Percentiles rank a stretch among this genome's conserved stretches.
Conservation (phyloP, 2,113 vertebrate genomes). For the Hyperoodon ampullatus region DNA sequence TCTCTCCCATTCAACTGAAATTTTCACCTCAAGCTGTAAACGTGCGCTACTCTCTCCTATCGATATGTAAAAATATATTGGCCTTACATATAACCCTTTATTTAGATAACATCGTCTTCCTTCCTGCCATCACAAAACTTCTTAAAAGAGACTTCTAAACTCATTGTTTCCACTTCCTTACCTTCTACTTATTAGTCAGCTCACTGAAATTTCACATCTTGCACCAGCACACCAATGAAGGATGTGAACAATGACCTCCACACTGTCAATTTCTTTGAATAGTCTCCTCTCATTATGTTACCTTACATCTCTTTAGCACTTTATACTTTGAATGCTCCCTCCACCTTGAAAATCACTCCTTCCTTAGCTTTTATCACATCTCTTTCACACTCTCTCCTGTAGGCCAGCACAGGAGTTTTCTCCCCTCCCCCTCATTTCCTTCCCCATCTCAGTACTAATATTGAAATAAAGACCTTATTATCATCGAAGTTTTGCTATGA, state of each 20-base stretch:
- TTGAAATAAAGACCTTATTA: neutral
- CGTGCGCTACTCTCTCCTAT: neutral
- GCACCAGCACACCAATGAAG: neutral
- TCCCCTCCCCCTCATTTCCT: neutral
- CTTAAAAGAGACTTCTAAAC: neutral
- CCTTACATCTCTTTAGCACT: neutral
- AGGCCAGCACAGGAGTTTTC: neutral
- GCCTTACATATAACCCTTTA: neutral
- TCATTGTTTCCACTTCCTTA: neutral
- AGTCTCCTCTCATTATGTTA: neutral
- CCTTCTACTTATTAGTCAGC: neutral
- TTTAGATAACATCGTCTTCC: slow-evolving; percentile 30
- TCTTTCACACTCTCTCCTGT: neutral
- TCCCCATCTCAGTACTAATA: neutral
- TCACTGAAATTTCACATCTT: neutral
- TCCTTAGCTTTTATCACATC: neutral
- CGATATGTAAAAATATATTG: neutral
- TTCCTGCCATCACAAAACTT: slow-evolving; percentile 17
- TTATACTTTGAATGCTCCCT: neutral
- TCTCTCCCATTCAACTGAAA: neutral
- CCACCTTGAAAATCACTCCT: neutral
- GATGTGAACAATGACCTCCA: neutral
- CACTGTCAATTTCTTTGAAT: neutral
- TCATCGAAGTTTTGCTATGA: neutral
- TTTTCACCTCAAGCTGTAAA: neutral